Conservation (phyloP, 1,140 invertebrate species). For the Pseudobourletiella spinata region DNA sequence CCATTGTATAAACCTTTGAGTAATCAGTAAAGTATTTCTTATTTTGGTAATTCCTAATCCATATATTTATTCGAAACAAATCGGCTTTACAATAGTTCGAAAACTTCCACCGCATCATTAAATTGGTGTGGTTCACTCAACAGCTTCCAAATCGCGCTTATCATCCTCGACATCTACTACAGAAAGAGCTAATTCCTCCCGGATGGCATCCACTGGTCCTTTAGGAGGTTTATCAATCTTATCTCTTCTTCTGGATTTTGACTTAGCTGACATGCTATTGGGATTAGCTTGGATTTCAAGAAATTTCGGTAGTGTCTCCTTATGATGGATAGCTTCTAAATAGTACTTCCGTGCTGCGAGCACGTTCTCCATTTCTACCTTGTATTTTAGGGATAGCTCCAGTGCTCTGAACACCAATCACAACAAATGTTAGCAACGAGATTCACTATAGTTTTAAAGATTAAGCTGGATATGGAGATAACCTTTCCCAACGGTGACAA, state of each 20-base stretch:
- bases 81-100: too few relatives aligned
- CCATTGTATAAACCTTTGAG: too few relatives aligned
- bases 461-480: too few relatives aligned
- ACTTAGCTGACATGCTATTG: neutral
- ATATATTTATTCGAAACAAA: too few relatives aligned
- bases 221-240: neutral
- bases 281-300: slow-evolving; percentile 8
- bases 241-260: neutral
- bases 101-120: too few relatives aligned
- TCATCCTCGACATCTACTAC: neutral
- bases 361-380: slow-evolving; percentile 66
- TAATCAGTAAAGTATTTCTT: too few relatives aligned
- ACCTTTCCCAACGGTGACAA: slow-evolving; percentile 74
- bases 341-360: slow-evolving; percentile 9
- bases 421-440: too few relatives aligned
- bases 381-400: slow-evolving; percentile 72
- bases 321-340: slow-evolving; percentile 11
- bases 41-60: too few relatives aligned
- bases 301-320: slow-evolving; percentile 14
- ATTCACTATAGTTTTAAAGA: too few relatives aligned
- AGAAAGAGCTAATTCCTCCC: neutral
- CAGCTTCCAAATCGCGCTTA: slow-evolving; percentile 3
- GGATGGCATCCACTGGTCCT: neutral
- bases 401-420: too few relatives aligned
- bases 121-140: neutral